Conservation (phyloP, 53 echinoderm and acorn worm species). For the Stichopus horrens region DNA sequence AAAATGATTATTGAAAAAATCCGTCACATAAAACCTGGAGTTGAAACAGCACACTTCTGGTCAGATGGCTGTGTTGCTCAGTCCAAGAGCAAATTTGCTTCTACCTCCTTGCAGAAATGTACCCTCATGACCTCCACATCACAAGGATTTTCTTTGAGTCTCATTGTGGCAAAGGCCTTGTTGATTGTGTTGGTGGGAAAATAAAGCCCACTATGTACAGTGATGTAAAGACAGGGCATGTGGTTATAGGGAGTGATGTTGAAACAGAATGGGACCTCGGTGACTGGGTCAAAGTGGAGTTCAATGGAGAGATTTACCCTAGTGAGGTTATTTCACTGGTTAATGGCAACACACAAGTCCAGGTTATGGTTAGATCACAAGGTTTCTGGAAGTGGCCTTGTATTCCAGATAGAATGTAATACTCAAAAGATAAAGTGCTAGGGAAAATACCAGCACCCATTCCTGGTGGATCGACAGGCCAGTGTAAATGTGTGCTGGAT, state of each 20-base stretch:
- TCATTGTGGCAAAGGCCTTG: conserved; percentile 17
- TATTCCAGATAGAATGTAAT: background rate
- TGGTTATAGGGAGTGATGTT: background rate
- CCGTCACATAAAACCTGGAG: background rate
- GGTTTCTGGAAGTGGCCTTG: conserved; percentile 25
- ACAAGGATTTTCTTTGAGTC: conserved; percentile 11
- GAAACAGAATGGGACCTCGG: conserved; percentile 8
- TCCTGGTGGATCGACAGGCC: background rate
- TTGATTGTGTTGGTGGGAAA: conserved; percentile 45
- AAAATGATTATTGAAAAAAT: background rate
- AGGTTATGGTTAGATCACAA: background rate
- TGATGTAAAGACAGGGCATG: conserved; percentile 21
- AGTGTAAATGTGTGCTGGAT: conserved; percentile 13
- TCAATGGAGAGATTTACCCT: conserved; percentile 5
- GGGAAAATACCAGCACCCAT: conserved; percentile 14
- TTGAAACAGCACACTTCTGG: conserved; percentile 41
- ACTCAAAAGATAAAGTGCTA: conserved; percentile 10
- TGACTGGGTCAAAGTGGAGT: conserved; percentile 20
- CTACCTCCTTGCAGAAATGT: background rate
- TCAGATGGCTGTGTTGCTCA: conserved; percentile 47
- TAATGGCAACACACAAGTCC: conserved; percentile 1
- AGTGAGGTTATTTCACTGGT: conserved; percentile 9
- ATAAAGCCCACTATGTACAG: conserved; percentile 30
- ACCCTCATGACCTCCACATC: conserved; percentile 2
- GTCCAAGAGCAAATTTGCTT: conserved; percentile 44